phyloP scores from a whole-genome alignment of 2,888 invertebrate genomes.

The Cyclophora albipunctata region DNA sequence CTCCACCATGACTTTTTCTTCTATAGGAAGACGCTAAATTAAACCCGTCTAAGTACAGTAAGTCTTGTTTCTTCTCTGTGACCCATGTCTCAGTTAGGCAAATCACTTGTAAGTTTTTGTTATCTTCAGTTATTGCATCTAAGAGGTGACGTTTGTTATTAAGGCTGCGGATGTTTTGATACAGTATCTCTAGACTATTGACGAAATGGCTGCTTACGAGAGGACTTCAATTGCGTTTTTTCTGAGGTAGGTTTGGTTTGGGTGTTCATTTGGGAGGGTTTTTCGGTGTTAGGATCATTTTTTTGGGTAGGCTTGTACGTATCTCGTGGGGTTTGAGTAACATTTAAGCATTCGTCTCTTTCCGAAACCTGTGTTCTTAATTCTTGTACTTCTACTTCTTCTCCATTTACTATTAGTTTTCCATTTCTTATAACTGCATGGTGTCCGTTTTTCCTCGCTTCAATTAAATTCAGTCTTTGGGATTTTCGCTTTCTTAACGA shows the following conservation, averaged over 20 bases:
- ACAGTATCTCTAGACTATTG: background rate
- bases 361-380: background rate
- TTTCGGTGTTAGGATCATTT: background rate
- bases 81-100: slow-evolving; percentile 6
- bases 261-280: background rate
- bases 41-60: background rate
- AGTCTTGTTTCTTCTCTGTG: background rate
- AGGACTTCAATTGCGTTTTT: background rate
- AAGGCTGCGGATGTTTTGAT: slow-evolving; percentile 1
- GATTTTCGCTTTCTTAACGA: background rate
- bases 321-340: background rate
- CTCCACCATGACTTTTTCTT: background rate
- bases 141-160: slow-evolving; percentile 3
- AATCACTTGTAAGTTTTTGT: background rate
- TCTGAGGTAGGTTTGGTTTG: background rate
- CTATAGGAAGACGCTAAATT: background rate
- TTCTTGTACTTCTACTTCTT: background rate
- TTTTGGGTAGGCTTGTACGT: background rate
- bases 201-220: slow-evolving; percentile 1
- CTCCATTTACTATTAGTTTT: slow-evolving; percentile 1
- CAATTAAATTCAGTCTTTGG: background rate
- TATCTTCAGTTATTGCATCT: background rate
- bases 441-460: background rate
- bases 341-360: background rate
- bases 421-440: slow-evolving; percentile 1